These are phyloP conservation scores for Hetaerina titia DNA, from an alignment of 2,888 invertebrate genomes.

Conservation along the genomic window DNA sequence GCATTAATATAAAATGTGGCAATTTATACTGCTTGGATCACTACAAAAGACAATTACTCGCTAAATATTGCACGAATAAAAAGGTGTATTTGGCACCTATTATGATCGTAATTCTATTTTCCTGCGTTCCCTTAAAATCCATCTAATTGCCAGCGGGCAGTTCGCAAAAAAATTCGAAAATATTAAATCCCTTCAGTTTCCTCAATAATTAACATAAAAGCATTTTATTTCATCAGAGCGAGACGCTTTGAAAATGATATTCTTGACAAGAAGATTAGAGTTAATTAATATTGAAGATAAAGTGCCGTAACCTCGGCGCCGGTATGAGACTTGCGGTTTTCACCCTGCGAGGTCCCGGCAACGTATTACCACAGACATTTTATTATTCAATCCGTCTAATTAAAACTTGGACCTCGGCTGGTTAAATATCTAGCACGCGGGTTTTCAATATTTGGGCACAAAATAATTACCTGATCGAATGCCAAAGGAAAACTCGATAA, in stretches of 20 bases:
- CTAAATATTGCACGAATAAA: too few relatives aligned
- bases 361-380: neutral
- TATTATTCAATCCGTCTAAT: neutral
- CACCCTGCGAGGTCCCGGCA: neutral
- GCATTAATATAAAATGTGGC: too few relatives aligned
- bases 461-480: neutral
- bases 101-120: too few relatives aligned
- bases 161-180: neutral
- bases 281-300: neutral
- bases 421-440: neutral
- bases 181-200: neutral
- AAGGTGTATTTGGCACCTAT: too few relatives aligned
- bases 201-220: neutral
- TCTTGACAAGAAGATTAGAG: neutral
- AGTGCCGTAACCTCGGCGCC: neutral
- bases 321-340: neutral
- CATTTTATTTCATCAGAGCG: neutral
- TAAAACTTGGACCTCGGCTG: neutral
- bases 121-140: neutral
- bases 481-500: conserved; percentile 26
- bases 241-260: neutral
- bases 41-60: too few relatives aligned
- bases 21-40: too few relatives aligned
- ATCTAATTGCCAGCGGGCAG: neutral
- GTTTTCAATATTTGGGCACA: neutral